These are phyloP conservation scores for Ichneumoninae sp. DNA, from an alignment of 2,888 invertebrate genomes.

Conservation along the genomic window DNA sequence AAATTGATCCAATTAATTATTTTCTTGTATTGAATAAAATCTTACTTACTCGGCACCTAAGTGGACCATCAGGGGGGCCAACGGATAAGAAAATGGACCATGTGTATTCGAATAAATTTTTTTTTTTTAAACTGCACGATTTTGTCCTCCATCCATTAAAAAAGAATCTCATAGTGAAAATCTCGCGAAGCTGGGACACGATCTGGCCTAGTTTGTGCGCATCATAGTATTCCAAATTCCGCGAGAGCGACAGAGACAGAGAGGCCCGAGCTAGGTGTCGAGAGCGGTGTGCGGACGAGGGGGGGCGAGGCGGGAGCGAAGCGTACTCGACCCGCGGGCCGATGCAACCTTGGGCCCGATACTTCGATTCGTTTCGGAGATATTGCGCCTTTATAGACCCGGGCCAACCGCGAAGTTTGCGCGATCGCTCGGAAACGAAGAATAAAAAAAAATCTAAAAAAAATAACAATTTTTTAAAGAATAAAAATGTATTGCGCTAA, in stretches of 20 bases:
- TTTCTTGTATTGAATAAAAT: too few relatives aligned
- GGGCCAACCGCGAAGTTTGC: constrained; percentile 28
- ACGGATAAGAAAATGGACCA: background rate
- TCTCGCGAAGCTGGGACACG: constrained; percentile 42
- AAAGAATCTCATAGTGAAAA: constrained; percentile 13
- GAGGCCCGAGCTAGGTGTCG: constrained; percentile 41
- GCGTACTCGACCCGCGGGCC: constrained; percentile 60
- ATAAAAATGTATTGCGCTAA: background rate
- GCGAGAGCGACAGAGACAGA: constrained; percentile 7
- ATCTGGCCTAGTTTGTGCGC: constrained; percentile 53
- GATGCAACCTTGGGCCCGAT: constrained; percentile 80
- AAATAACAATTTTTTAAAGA: background rate
- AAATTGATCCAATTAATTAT: too few relatives aligned
- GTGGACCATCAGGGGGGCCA: too few relatives aligned
- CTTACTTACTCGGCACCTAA: too few relatives aligned
- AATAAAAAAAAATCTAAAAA: constrained; percentile 20
- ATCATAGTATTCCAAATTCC: constrained; percentile 50
- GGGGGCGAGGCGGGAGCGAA: background rate
- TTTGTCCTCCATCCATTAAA: constrained; percentile 4
- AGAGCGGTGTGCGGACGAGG: constrained; percentile 28
- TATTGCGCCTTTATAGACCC: constrained; percentile 70
- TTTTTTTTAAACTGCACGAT: background rate
- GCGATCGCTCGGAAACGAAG: constrained; percentile 20
- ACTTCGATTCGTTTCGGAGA: constrained; percentile 79
- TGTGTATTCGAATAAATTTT: background rate